Conservation (phyloP, 2,888 invertebrate genomes). For the Conops quadrifasciatus region DNA sequence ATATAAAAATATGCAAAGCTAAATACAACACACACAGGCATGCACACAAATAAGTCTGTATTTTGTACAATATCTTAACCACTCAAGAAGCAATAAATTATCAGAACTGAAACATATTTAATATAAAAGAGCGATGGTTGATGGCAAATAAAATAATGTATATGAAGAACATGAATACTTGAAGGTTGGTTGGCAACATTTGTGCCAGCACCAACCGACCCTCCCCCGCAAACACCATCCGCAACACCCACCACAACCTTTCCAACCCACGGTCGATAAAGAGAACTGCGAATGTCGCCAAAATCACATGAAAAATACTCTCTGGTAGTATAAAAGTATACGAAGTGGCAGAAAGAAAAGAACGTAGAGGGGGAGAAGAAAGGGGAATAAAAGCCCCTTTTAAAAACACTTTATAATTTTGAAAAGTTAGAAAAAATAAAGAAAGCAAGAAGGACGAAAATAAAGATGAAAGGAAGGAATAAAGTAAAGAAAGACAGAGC, state of each 20-base stretch:
- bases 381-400: too few relatives aligned
- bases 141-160: constrained; percentile 33
- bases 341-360: background rate
- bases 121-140: constrained; percentile 24
- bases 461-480: too few relatives aligned
- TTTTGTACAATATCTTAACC: background rate
- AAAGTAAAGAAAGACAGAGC: too few relatives aligned
- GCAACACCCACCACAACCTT: background rate
- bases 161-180: constrained; percentile 18
- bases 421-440: too few relatives aligned
- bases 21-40: background rate
- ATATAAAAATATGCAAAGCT: background rate
- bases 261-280: background rate
- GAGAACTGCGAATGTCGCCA: constrained; percentile 24
- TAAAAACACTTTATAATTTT: too few relatives aligned
- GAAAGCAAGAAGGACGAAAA: too few relatives aligned
- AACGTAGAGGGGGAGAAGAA: background rate
- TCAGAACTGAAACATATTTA: constrained; percentile 33
- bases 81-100: constrained; percentile 32
- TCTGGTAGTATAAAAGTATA: too few relatives aligned
- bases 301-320: constrained; percentile 7
- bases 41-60: background rate
- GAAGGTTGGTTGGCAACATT: constrained; percentile 32
- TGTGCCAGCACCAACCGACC: constrained; percentile 16
- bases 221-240: background rate